These are phyloP conservation scores for Phyto melanocephala DNA, from an alignment of 2,888 invertebrate genomes.

Conservation along the genomic window DNA sequence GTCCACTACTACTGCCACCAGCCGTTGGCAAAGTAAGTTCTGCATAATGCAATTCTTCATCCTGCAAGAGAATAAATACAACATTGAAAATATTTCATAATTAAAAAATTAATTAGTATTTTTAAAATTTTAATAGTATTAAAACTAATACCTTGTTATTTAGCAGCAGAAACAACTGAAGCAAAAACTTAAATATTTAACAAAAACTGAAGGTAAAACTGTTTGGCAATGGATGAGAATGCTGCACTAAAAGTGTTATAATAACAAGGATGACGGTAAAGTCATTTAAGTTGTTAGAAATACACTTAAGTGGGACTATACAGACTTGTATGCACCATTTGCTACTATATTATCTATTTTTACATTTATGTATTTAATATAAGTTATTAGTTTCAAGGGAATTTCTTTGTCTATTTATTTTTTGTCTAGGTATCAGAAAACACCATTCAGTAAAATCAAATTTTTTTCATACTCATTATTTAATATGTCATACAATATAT, in stretches of 20 bases:
- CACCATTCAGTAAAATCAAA: too few species aligned
- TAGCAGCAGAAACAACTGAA: not conserved
- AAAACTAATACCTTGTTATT: slow-evolving; percentile 39
- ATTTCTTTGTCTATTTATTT: too few species aligned
- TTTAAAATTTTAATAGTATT: slow-evolving; percentile 35
- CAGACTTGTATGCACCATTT: too few species aligned
- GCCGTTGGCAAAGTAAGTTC: slow-evolving; percentile 75
- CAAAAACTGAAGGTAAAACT: slow-evolving; percentile 13
- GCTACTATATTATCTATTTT: too few species aligned
- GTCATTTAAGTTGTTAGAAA: too few species aligned
- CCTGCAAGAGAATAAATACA: slow-evolving; percentile 67
- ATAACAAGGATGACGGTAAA: not conserved
- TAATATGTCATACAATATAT: too few species aligned
- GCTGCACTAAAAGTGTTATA: not conserved
- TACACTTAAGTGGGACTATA: too few species aligned
- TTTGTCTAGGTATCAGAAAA: too few species aligned
- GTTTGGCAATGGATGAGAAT: not conserved
- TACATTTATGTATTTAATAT: too few species aligned
- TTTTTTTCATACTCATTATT: too few species aligned
- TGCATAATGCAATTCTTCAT: slow-evolving; percentile 79
- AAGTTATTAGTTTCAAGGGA: too few species aligned
- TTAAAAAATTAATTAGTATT: slow-evolving; percentile 36
- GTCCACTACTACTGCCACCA: slow-evolving; percentile 57
- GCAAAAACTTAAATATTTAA: not conserved
- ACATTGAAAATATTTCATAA: not conserved